Percentiles rank a stretch among this genome's conserved stretches.
These are phyloP conservation scores for Montipora cactus DNA, from an alignment of 64 coral and sea anemone genomes.

Conservation along the genomic window DNA sequence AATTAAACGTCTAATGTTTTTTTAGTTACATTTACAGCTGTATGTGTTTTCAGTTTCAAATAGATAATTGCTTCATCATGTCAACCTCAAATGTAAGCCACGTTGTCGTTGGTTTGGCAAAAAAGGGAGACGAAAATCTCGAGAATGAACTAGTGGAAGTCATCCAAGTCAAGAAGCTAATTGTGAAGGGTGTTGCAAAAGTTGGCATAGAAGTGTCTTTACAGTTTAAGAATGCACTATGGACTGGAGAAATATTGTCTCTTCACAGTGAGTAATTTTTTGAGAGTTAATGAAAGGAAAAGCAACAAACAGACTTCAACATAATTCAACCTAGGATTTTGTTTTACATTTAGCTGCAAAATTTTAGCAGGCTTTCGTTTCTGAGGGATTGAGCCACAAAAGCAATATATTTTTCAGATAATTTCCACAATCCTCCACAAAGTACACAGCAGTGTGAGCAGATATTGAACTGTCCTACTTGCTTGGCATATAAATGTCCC, in stretches of 20 bases:
- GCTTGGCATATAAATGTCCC: no score
- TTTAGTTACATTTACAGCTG: neutral
- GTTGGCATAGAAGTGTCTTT: constrained; percentile 4
- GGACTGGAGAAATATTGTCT: constrained; percentile 41
- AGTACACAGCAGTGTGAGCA: no score
- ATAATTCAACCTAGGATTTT: no score
- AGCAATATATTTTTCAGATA: no score
- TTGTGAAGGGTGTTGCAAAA: neutral
- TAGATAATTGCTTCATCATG: constrained; percentile 2
- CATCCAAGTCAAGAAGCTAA: constrained; percentile 12
- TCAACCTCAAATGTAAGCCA: constrained; percentile 52
- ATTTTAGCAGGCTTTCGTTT: no score
- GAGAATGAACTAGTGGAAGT: constrained; percentile 47
- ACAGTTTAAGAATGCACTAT: constrained; percentile 44
- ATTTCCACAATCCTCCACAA: no score
- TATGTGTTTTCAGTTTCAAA: neutral
- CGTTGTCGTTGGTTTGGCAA: constrained; percentile 52
- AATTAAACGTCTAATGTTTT: neutral
- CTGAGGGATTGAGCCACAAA: no score
- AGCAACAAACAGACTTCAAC: no score
- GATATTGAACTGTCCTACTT: no score
- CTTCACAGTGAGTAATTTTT: no score
- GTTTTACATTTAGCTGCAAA: no score
- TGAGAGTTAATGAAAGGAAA: no score
- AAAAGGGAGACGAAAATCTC: constrained; percentile 48